Base-by-base conservation (phyloP, 2,888 invertebrate species). In the Lacanobia oleracea region DNA sequence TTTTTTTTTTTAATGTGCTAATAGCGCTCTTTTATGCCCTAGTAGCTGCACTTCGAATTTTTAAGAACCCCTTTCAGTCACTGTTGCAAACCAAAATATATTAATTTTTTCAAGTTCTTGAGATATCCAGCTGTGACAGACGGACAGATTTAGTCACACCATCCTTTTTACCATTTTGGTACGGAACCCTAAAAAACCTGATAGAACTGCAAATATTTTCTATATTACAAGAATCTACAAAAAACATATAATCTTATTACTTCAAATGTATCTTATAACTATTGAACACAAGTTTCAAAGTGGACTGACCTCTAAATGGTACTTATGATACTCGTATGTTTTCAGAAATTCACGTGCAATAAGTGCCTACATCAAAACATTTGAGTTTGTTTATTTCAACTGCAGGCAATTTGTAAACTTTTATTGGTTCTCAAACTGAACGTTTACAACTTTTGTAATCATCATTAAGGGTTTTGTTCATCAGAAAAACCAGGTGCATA, bases 281-380 rank as follows among this genome's bases (percentile, higher is more conserved):
- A 54, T 16, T 53, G 14, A 21, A 6, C 10, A 37, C 23, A 23
- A n/a, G 5, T 27, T 50, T 50, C 50, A 7, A 40, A 27, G 21
- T 72, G 5, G 7, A 50, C 9, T 16, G 21, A 18, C 27, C 27
- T 50, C 0, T 70, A 21, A 59, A 70, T 51, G 21, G 21, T 14
- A 51, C 50, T n/a, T 43, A 18, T 18, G 10, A 43, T 40, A n/a
- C n/a, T n/a, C n/a, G n/a, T n/a, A 72, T 50, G 0, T 27, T 70
- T 57, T 72, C 10, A 51, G 72, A 72, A 43, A 72, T 43, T 59
- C 3, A 53, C 43, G 21, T 43, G 21, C 33, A 33, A 60, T 51
- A 37, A n/a, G 16, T 37, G 51, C n/a, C 0, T 2, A 21, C 2
- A 72, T 61, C 18, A 0, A 61, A 73, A 61, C 16, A 73, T 51